phyloP scores from a whole-genome alignment of 23 tunicate genomes.

The Ciona savignyi region DNA sequence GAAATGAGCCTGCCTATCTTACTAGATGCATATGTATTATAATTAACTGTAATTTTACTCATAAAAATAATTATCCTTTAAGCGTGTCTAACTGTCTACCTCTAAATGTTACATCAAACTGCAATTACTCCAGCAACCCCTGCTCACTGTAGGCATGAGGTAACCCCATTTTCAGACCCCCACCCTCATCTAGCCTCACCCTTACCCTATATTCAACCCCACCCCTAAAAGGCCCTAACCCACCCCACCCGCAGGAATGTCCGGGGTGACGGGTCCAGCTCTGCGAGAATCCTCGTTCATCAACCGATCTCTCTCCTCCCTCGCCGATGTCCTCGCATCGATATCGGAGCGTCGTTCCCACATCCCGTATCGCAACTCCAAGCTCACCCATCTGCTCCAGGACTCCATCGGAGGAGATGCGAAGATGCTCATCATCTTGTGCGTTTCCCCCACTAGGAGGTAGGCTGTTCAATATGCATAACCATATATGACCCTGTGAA shows the following conservation, averaged over 20 bases:
- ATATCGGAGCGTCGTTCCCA: slow-evolving; percentile 55
- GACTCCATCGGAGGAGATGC: slow-evolving; percentile 79
- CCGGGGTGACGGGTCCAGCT: slow-evolving; percentile 67
- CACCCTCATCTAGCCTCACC: too few relatives aligned
- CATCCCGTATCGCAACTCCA: slow-evolving; percentile 60
- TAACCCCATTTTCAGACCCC: too few relatives aligned
- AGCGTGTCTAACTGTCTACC: neutral
- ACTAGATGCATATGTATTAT: neutral
- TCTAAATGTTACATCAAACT: too few relatives aligned
- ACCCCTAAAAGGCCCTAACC: too few relatives aligned
- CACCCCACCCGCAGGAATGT: too few relatives aligned
- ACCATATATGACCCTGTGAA: neutral
- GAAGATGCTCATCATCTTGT: slow-evolving; percentile 48
- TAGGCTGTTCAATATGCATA: neutral
- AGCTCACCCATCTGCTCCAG: slow-evolving; percentile 55
- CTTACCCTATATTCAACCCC: too few relatives aligned
- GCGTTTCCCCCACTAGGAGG: slow-evolving; percentile 54
- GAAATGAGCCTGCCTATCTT: too few relatives aligned
- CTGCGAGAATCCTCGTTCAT: slow-evolving; percentile 54
- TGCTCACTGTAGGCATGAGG: too few relatives aligned
- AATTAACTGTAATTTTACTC: neutral
- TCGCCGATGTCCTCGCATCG: slow-evolving; percentile 52
- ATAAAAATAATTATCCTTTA: too few relatives aligned
- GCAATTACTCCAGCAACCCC: neutral
- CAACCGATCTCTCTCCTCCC: slow-evolving; percentile 60